These are phyloP conservation scores for Hestina assimilis DNA, from an alignment of 1,140 invertebrate species.

Conservation along the genomic window DNA sequence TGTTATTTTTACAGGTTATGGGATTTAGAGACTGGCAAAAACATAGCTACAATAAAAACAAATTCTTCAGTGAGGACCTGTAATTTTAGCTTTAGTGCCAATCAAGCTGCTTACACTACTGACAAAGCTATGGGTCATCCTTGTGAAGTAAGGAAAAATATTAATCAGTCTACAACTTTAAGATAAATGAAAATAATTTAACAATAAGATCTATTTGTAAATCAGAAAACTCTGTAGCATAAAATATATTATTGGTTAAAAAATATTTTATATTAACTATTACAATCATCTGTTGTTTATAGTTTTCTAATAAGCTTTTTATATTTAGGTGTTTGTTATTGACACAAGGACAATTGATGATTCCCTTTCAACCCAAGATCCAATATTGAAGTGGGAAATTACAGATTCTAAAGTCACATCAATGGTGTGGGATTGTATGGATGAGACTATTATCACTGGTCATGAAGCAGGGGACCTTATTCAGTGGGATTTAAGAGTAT, in stretches of 20 bases:
- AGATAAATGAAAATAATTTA: too few species aligned
- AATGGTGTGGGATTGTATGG: slow-evolving; percentile 94
- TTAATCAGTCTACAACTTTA: too few species aligned
- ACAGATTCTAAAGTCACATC: slow-evolving; percentile 90
- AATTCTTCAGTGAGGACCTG: slow-evolving; percentile 95
- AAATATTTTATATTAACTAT: too few species aligned
- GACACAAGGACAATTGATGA: slow-evolving; percentile 87
- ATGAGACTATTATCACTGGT: slow-evolving; percentile 95
- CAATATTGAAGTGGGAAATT: slow-evolving; percentile 76
- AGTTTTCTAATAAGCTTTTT: neutral
- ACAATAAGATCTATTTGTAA: too few species aligned
- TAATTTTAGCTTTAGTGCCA: slow-evolving; percentile 95
- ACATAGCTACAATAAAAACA: slow-evolving; percentile 86
- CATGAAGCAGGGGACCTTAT: slow-evolving; percentile 95
- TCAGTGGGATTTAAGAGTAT: slow-evolving; percentile 94
- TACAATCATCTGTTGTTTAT: too few species aligned
- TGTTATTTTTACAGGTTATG: slow-evolving; percentile 83
- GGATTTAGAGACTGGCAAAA: slow-evolving; percentile 90
- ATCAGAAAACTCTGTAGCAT: too few species aligned
- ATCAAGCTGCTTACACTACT: slow-evolving; percentile 94
- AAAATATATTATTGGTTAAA: too few species aligned
- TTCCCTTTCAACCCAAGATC: slow-evolving; percentile 69
- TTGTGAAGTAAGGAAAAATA: slow-evolving; percentile 85
- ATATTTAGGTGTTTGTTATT: slow-evolving; percentile 85
- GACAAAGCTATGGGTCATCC: slow-evolving; percentile 94